Evolutionary conservation across 2,888 invertebrate genomes (phyloP), one percentile per base, ranked within the genome.

Genomic region (Boloria selene): DNA sequence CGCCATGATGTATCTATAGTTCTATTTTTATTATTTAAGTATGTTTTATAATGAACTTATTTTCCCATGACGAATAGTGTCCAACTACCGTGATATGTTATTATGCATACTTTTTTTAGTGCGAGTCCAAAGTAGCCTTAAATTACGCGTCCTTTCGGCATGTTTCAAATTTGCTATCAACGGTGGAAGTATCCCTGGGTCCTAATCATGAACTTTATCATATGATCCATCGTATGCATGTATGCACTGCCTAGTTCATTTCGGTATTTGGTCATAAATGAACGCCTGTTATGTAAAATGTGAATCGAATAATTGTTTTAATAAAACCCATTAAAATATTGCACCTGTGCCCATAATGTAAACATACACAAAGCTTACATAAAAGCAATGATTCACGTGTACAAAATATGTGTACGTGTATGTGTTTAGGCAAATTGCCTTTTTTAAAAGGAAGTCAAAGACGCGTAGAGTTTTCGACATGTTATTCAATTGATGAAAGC

Each of bases 221-320:
- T 64, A 17, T 31, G 31, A 60, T 65, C 31, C 50, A 38, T 45
- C 50, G 62, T 65, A 58, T 61, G 70, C 70, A 70, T 68, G 62
- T 47, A 44, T 63, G 56, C 62, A 68, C 67, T 52, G 45, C 60
- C 31, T 38, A 31, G 17, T 53, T 60, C 45, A 59, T 61, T 62
- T 64, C 65, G 63, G 64, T 64, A 55, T 67, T 58, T 60, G 59
- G 61, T 58, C 47, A 42, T 45, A 17, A 7, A 26, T 13, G 13
- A 26, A 13, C 26, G 38, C 16, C n/a, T 16, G 16, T 49, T 49
- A 16, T 49, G 31, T 31, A n/a, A 53, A 18, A 17, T 18, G 18
- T 13, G 18, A 42, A 13, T 13, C 13, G n/a, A 44, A 42, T 38
- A 44, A 42, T 42, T 49, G 3, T 22, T 49, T 49, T 42, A 7